phyloP scores from a whole-genome alignment of 2,888 invertebrate genomes.

The Orthosia gothica region DNA sequence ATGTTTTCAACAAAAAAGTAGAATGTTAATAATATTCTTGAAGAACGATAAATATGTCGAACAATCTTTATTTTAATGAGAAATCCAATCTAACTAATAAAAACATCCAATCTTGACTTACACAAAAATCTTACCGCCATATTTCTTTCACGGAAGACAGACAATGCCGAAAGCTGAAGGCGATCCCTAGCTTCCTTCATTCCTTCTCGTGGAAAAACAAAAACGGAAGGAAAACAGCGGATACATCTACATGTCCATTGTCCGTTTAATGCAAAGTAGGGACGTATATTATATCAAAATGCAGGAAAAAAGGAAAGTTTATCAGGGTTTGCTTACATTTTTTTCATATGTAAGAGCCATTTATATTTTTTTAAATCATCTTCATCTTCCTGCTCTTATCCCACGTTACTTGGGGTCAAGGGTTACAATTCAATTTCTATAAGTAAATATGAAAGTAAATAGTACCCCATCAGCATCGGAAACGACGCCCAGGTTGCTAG shows the following conservation, averaged over 20 bases:
- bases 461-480: too few species aligned
- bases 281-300: conserved; percentile 40
- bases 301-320: conserved; percentile 16
- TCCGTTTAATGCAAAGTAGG: conserved; percentile 61
- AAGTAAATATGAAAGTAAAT: conserved; percentile 1
- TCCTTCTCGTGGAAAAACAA: conserved; percentile 46
- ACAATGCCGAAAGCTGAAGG: conserved; percentile 37
- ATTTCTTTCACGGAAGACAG: conserved; percentile 38
- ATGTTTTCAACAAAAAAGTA: not conserved
- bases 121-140: conserved; percentile 35
- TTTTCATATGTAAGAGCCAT: not conserved
- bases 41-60: not conserved
- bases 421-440: not conserved
- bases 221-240: conserved; percentile 40
- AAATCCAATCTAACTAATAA: conserved; percentile 36
- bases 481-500: not conserved
- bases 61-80: conserved; percentile 2
- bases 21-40: not conserved
- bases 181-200: conserved; percentile 36
- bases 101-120: conserved; percentile 26
- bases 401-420: too few species aligned
- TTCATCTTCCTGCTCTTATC: too few species aligned
- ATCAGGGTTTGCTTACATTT: conserved; percentile 2
- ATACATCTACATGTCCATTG: conserved; percentile 35
- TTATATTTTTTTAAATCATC: not conserved